phyloP scores from a whole-genome alignment of 2,888 invertebrate genomes.

The Nebria salina region DNA sequence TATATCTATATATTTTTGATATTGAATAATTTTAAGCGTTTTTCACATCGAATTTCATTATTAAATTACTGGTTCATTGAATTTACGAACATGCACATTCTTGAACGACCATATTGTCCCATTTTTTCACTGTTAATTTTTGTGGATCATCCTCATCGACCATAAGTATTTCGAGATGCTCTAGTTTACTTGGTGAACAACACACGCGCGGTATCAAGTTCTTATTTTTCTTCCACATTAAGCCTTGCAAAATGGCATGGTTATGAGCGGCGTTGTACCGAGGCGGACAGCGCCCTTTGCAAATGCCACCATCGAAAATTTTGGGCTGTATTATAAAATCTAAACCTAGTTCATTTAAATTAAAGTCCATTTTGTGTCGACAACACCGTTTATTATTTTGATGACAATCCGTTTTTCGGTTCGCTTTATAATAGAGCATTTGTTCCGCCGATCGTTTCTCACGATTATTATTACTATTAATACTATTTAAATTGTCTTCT shows the following conservation, averaged over 20 bases:
- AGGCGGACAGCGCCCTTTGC: slow-evolving; percentile 75
- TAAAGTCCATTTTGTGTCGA: slow-evolving; percentile 67
- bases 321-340: slow-evolving; percentile 76
- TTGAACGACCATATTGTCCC: slow-evolving; percentile 76
- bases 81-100: slow-evolving; percentile 76
- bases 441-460: slow-evolving; percentile 46
- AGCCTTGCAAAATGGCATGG: slow-evolving; percentile 75
- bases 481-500: not conserved
- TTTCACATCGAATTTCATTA: not conserved
- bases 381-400: slow-evolving; percentile 70
- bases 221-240: slow-evolving; percentile 69
- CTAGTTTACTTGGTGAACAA: slow-evolving; percentile 75
- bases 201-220: slow-evolving; percentile 67
- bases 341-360: slow-evolving; percentile 60
- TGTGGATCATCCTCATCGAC: slow-evolving; percentile 71
- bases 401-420: slow-evolving; percentile 66
- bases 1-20: not conserved
- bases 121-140: slow-evolving; percentile 72
- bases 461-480: slow-evolving; percentile 21
- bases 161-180: slow-evolving; percentile 72
- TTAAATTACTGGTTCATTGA: not conserved
- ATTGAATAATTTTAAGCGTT: not conserved
- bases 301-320: slow-evolving; percentile 76
- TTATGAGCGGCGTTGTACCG: slow-evolving; percentile 76
- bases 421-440: slow-evolving; percentile 56